These are phyloP conservation scores for Stigmatopora nigra DNA, from an alignment of 2,113 vertebrate genomes.

Conservation along the genomic window DNA sequence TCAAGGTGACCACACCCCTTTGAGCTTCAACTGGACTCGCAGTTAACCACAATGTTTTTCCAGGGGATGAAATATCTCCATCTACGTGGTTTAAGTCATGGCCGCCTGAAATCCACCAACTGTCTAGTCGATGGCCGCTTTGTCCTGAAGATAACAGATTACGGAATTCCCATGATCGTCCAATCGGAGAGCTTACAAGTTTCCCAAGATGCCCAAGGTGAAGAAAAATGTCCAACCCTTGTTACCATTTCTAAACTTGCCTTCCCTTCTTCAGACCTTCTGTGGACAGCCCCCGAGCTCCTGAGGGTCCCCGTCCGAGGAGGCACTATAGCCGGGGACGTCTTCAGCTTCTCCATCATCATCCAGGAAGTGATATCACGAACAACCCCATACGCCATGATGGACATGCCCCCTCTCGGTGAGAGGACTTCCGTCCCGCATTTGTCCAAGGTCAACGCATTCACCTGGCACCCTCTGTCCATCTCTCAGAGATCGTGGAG, in stretches of 20 bases:
- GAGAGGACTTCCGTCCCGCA: constrained; percentile 10
- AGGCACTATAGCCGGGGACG: constrained; percentile 71
- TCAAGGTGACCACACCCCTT: constrained; percentile 50
- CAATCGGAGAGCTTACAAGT: constrained; percentile 65
- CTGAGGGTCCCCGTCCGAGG: constrained; percentile 38
- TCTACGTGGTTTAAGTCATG: constrained; percentile 74
- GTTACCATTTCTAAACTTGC: neutral
- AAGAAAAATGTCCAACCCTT: neutral
- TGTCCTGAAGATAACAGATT: constrained; percentile 83
- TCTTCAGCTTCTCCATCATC: constrained; percentile 81
- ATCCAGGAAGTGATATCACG: constrained; percentile 84
- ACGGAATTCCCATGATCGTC: constrained; percentile 72
- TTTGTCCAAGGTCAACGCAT: neutral
- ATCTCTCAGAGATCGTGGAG: constrained; percentile 65
- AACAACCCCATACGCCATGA: constrained; percentile 76
- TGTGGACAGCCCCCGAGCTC: constrained; percentile 62
- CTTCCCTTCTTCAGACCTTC: constrained; percentile 56
- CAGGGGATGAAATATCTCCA: constrained; percentile 84
- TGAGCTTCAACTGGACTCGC: neutral
- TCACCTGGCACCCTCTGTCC: neutral
- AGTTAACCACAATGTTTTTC: constrained; percentile 2
- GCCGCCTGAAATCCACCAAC: constrained; percentile 83
- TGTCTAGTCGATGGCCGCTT: constrained; percentile 85
- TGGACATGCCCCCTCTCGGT: constrained; percentile 76
- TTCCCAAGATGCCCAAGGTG: constrained; percentile 49